Conservation (phyloP, 2,113 vertebrate genomes). For the Alethe castanea region DNA sequence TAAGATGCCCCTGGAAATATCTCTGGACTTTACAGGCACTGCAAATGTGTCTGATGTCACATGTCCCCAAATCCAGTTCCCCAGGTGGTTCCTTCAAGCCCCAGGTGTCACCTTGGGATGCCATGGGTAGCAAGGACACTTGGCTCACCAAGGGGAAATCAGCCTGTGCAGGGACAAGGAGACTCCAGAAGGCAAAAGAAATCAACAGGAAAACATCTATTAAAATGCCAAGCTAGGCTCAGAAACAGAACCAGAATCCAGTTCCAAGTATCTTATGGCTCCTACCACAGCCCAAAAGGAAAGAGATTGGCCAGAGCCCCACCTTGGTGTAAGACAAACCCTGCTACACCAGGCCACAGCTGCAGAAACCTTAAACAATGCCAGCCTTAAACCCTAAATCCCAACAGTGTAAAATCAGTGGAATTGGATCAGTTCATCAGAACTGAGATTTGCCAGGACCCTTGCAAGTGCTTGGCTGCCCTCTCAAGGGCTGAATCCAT, state of each 20-base stretch:
- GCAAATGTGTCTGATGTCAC: fast-evolving
- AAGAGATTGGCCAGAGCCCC: not conserved
- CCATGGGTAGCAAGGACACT: not conserved
- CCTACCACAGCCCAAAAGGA: not conserved
- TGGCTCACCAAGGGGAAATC: not conserved
- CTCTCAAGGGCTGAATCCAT: not conserved
- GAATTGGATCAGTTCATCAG: not conserved
- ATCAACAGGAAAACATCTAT: not conserved
- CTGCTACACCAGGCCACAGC: not conserved
- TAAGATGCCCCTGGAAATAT: not conserved
- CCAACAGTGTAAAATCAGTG: not conserved
- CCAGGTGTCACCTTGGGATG: not conserved
- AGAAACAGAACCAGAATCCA: not conserved
- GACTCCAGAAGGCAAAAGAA: not conserved
- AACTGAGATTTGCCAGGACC: not conserved
- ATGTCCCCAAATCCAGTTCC: not conserved
- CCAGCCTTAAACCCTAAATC: not conserved
- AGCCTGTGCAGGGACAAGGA: not conserved
- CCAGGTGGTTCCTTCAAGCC: not conserved
- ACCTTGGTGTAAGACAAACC: not conserved
- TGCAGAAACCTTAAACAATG: not conserved
- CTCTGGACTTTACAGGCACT: not conserved
- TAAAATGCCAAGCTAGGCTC: not conserved
- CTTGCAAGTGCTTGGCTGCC: not conserved
- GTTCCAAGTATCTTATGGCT: not conserved